Evolutionary conservation across 2,888 invertebrate species (phyloP).

Genomic region (Adela reaumurella): DNA sequence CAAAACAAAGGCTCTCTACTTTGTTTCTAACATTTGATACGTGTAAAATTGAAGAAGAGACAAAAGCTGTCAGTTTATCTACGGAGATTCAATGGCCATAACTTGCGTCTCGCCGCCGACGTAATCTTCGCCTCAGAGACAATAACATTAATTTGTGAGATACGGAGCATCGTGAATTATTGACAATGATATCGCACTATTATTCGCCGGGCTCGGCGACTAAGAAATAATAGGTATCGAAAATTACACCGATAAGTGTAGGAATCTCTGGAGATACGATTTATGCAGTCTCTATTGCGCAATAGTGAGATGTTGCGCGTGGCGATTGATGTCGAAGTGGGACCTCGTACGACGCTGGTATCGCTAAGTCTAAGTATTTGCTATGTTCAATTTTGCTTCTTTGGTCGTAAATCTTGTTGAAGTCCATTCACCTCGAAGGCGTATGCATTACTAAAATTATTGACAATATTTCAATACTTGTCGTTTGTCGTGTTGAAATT

Average conservation of each 20-base stretch:
- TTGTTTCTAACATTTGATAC: background rate
- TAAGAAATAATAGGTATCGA: background rate
- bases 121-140: background rate
- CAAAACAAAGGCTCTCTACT: background rate
- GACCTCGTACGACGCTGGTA: too few species aligned
- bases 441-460: too few species aligned
- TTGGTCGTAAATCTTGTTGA: too few species aligned
- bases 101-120: background rate
- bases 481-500: too few species aligned
- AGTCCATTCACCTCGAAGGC: too few species aligned
- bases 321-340: too few species aligned
- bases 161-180: background rate
- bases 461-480: too few species aligned
- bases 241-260: background rate
- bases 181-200: background rate
- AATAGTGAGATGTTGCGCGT: background rate
- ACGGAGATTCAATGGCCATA: background rate
- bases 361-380: too few species aligned
- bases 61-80: background rate
- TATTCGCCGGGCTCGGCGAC: background rate
- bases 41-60: background rate
- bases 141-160: background rate
- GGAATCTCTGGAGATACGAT: background rate
- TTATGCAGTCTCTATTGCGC: background rate
- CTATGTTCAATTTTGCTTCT: too few species aligned